Conservation (phyloP, 2,797 vertebrate genomes). For the Pristis pectinata region DNA sequence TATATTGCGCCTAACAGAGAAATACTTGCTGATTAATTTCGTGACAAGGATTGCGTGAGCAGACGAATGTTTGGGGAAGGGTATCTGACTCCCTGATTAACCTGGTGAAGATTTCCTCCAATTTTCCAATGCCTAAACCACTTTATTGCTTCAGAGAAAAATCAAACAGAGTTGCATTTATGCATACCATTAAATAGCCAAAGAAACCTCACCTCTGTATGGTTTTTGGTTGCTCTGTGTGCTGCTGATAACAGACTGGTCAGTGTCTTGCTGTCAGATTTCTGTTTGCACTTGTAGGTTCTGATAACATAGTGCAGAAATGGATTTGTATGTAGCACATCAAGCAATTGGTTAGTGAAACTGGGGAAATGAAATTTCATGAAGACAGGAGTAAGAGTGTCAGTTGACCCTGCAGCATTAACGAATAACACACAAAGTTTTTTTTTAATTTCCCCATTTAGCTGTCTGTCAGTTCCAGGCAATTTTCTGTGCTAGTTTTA, state of each 20-base stretch:
- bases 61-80: not conserved
- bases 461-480: not conserved
- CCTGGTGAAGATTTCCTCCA: not conserved
- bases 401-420: not conserved
- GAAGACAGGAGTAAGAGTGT: not conserved
- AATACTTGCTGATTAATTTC: not conserved
- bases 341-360: not conserved
- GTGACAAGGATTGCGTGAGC: not conserved
- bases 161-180: not conserved
- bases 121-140: not conserved
- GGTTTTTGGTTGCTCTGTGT: not conserved
- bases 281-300: not conserved
- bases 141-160: not conserved
- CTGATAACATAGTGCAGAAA: not conserved
- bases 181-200: not conserved
- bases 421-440: not conserved
- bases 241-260: not conserved
- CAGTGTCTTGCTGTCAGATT: slow-evolving; percentile 2
- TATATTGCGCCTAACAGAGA: no score
- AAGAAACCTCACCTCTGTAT: not conserved
- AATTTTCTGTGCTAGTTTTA: not conserved
- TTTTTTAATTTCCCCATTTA: not conserved
- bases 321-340: not conserved
- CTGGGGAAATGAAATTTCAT: not conserved
- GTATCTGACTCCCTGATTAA: not conserved